These are phyloP conservation scores for Ichneumoninae sp. DNA, from an alignment of 2,888 invertebrate genomes.

Conservation along the genomic window DNA sequence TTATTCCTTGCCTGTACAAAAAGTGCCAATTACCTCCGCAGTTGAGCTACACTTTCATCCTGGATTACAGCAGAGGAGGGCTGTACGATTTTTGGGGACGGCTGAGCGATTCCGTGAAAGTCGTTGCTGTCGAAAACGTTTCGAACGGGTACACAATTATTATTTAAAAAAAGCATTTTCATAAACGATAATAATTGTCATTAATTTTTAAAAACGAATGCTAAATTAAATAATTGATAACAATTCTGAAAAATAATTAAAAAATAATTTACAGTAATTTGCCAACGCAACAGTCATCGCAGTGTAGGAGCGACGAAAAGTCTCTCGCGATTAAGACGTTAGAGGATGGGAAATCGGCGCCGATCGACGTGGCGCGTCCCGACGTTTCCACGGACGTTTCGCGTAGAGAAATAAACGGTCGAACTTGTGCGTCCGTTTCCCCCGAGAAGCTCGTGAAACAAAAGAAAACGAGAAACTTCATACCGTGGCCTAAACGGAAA, in stretches of 20 bases:
- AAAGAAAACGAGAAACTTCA: conserved; percentile 56
- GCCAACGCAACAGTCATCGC: conserved; percentile 37
- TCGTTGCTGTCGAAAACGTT: conserved; percentile 28
- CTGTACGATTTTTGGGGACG: conserved; percentile 90
- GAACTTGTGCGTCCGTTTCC: not conserved
- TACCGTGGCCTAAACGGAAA: conserved; percentile 64
- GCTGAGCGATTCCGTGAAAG: conserved; percentile 86
- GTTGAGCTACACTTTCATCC: conserved; percentile 88
- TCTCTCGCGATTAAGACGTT: not conserved
- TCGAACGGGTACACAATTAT: conserved; percentile 47
- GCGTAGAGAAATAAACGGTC: not conserved
- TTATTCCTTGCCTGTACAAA: conserved; percentile 90
- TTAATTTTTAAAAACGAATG: not conserved
- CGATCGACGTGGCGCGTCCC: not conserved
- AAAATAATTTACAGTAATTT: not conserved
- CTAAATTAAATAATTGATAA: not conserved
- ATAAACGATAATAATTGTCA: not conserved
- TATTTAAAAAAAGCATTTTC: not conserved
- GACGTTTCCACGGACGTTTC: not conserved
- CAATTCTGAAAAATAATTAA: not conserved
- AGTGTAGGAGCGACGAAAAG: not conserved
- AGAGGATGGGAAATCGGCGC: not conserved
- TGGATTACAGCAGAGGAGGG: conserved; percentile 86
- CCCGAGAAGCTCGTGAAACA: conserved; percentile 14
- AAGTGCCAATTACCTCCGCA: conserved; percentile 88